phyloP scores from a whole-genome alignment of 2,113 vertebrate species.

The Mirounga angustirostris region DNA sequence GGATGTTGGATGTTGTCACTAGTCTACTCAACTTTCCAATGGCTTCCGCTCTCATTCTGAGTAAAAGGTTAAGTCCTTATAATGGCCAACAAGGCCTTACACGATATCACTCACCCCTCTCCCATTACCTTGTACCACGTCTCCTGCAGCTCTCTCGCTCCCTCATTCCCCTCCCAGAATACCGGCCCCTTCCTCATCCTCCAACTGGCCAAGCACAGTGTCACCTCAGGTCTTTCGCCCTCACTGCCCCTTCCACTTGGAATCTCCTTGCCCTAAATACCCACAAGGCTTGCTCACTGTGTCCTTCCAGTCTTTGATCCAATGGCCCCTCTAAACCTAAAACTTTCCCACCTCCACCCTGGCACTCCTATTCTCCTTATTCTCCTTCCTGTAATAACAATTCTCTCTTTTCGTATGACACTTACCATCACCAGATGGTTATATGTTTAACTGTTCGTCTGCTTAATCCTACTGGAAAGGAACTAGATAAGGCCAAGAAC shows the following conservation, averaged over 20 bases:
- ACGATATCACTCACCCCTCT: fast-evolving
- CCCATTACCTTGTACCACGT: not conserved
- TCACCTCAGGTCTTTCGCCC: no score
- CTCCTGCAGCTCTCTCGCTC: not conserved
- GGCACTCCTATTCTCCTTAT: not conserved
- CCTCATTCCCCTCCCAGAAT: not conserved
- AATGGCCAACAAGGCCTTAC: not conserved
- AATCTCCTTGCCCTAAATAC: not conserved
- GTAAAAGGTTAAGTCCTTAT: not conserved
- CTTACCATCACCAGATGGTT: not conserved
- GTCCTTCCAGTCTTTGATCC: not conserved
- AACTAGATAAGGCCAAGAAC: not conserved
- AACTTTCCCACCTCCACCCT: not conserved
- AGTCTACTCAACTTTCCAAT: not conserved
- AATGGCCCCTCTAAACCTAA: not conserved
- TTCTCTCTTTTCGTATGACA: not conserved
- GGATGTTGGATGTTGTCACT: not conserved
- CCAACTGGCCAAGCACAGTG: not conserved
- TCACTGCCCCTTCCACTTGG: fast-evolving
- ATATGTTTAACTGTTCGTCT: not conserved
- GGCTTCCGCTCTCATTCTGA: not conserved
- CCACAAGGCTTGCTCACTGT: not conserved
- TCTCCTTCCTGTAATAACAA: not conserved
- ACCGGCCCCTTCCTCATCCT: no score
- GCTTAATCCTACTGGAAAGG: not conserved